These are phyloP conservation scores for Ophioninae sp. DNA, from an alignment of 2,888 invertebrate species.

Conservation along the genomic window DNA sequence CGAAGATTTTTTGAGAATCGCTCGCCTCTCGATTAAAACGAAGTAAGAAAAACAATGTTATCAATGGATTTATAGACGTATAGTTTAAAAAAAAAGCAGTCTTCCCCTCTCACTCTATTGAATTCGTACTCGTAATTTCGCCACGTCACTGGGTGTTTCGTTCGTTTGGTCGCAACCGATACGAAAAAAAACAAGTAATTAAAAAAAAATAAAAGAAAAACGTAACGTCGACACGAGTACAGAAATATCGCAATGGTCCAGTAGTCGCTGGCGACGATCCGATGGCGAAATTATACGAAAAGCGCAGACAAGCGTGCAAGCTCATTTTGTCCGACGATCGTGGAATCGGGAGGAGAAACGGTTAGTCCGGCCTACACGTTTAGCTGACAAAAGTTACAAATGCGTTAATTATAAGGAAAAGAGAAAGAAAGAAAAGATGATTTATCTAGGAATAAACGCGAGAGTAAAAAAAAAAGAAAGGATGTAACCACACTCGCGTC, in stretches of 20 bases:
- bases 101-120: slow-evolving; percentile 57
- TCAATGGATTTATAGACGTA: slow-evolving; percentile 2
- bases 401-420: slow-evolving; percentile 60
- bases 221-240: slow-evolving; percentile 4
- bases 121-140: slow-evolving; percentile 29
- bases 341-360: slow-evolving; percentile 66
- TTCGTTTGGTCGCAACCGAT: slow-evolving; percentile 9
- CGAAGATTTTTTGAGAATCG: background rate
- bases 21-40: background rate
- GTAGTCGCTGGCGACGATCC: slow-evolving; percentile 51
- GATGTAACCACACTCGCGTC: slow-evolving; percentile 46
- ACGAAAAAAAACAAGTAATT: background rate
- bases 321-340: slow-evolving; percentile 61
- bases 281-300: slow-evolving; percentile 25
- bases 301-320: slow-evolving; percentile 46
- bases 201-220: background rate
- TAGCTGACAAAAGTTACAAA: slow-evolving; percentile 70
- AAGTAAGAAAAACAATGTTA: background rate
- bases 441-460: slow-evolving; percentile 55
- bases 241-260: slow-evolving; percentile 37
- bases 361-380: slow-evolving; percentile 80
- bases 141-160: slow-evolving; percentile 15
- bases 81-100: slow-evolving; percentile 18
- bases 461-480: slow-evolving; percentile 47
- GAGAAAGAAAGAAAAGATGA: slow-evolving; percentile 55